Base-by-base conservation (phyloP, 2,113 vertebrate genomes). In the Oreotrochilus melanogaster region DNA sequence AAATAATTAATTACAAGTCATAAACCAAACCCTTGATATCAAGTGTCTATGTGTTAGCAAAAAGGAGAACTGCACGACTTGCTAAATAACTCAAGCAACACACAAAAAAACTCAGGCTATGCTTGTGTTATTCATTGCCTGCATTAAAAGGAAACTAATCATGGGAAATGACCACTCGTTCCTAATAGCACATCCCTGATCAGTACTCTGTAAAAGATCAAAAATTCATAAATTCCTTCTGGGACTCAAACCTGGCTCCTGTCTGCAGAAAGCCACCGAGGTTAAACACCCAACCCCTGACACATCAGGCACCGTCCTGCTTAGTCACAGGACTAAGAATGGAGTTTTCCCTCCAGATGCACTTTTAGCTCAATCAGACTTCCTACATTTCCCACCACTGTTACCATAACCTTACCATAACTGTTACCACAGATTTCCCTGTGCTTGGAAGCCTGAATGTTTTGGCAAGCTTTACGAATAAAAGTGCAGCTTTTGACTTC, bases 381-480 rank as follows among this genome's bases (percentile, higher is more conserved):
- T 70, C 50, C 78, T 66, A 14, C 0, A 0, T 56, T 93, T 66
- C 43, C 33, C 81, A 66, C 25, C 28, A 1, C 56, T 35, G 45
- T 35, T 90, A 60, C 51, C 82, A 85, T 56, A 89, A 69, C 73
- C 42, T 37, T 37, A 37, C 35, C 35, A 37, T 37, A 37, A 1
- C 56, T 35, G 45, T n/a, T 90, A 60, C 51, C 82, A 85, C 42
- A 5, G 18, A 61, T 72, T 70, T 87, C 43, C 48, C 89, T 27
- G 83, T 47, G 57, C 83, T 91, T 23, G 43, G 64, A 31, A 80
- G 72, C 64, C 18, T 4, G 56, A 70, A 30, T 31, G 35, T 88
- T 92, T 91, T 69, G 84, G 62, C 92, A 95, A 67, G 31, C 56
- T 86, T 83, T 74, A 71, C 92, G 86, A 93, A 67, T 7, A 43